Conservation (phyloP, 2,113 vertebrate genomes). For the Mohoua ochrocephala region DNA sequence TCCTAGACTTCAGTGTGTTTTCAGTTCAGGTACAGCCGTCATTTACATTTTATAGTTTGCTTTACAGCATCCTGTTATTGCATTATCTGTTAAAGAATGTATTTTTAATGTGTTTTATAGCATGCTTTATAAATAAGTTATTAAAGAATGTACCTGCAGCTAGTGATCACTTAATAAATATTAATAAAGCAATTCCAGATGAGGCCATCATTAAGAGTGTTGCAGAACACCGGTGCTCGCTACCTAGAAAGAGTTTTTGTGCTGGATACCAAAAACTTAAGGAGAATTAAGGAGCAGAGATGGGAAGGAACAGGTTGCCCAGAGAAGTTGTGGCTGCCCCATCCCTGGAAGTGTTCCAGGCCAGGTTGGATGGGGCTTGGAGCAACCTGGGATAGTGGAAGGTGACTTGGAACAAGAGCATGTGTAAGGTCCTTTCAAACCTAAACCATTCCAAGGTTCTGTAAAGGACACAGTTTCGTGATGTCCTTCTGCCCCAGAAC, state of each 20-base stretch:
- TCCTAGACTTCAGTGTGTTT: neutral
- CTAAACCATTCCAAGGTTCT: neutral
- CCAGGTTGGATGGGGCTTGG: neutral
- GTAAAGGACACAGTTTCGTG: neutral
- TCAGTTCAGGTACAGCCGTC: neutral
- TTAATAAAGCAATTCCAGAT: constrained; percentile 72
- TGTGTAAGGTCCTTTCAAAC: neutral
- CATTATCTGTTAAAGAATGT: constrained; percentile 73
- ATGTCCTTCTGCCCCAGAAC: neutral
- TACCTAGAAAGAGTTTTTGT: neutral
- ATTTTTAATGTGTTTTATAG: constrained; percentile 78
- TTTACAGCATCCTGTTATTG: constrained; percentile 61
- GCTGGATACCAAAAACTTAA: neutral
- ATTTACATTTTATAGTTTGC: constrained; percentile 45
- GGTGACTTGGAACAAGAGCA: neutral
- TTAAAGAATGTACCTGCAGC: constrained; percentile 69
- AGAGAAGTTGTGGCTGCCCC: neutral
- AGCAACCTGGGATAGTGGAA: neutral
- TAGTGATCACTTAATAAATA: constrained; percentile 75
- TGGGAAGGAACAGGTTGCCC: neutral
- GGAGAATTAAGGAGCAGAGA: neutral
- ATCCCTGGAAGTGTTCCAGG: neutral
- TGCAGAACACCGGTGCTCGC: neutral
- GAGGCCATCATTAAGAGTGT: constrained; percentile 43
- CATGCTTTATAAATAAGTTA: constrained; percentile 73